Evolutionary conservation across 2,113 vertebrate genomes (phyloP).

Genomic region (Leucopsar rothschildi): DNA sequence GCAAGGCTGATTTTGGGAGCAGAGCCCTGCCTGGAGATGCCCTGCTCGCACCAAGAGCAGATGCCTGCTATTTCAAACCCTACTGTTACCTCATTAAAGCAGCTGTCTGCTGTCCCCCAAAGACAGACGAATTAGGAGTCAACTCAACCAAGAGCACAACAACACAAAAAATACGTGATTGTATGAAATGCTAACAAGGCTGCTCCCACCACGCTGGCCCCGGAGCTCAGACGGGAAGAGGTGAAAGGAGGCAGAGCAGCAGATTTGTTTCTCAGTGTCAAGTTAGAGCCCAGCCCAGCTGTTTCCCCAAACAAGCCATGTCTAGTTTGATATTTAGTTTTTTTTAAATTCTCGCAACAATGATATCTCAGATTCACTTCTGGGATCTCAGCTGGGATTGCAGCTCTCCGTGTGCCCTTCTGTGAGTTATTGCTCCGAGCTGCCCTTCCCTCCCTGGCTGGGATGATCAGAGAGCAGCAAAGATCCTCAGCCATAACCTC

Average conservation of each 20-base stretch:
- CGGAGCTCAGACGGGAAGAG: background rate
- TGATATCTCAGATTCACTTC: background rate
- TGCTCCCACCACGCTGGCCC: background rate
- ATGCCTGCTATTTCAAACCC: conserved; percentile 63
- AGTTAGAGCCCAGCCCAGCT: background rate
- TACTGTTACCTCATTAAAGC: conserved; percentile 65
- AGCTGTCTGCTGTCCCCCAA: conserved; percentile 68
- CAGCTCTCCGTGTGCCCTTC: background rate
- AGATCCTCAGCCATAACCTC: background rate
- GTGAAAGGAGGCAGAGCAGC: background rate
- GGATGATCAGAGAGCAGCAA: background rate
- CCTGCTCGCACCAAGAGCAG: conserved; percentile 43
- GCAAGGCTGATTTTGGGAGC: background rate
- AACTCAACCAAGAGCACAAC: conserved; percentile 54
- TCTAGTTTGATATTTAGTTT: background rate
- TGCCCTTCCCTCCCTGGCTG: background rate
- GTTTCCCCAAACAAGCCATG: background rate
- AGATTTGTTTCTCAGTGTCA: background rate
- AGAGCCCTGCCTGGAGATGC: conserved; percentile 1
- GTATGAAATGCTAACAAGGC: background rate
- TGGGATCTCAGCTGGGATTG: background rate
- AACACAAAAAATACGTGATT: background rate
- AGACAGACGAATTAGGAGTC: conserved; percentile 70
- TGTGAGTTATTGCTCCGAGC: background rate
- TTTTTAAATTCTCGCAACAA: background rate